Base-by-base conservation (phyloP, 2,113 vertebrate species). In the Lepisosteus oculatus region DNA sequence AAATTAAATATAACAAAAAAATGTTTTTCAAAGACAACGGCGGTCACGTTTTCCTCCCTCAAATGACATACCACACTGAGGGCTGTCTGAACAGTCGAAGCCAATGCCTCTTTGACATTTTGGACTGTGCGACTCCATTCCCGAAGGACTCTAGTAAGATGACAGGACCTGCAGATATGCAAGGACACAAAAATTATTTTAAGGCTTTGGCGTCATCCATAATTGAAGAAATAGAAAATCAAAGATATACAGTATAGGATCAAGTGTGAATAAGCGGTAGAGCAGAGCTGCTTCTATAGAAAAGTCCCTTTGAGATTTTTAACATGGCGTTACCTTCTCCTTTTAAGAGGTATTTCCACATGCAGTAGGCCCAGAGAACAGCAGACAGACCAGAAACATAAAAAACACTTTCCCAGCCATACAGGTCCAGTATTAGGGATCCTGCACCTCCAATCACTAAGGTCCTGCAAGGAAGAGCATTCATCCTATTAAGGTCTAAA, bases 401-500 rank as follows among this genome's bases (percentile, higher is more conserved):
- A 86, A 99, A 98, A 71, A 99, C 94, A 0, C 93, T 95, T 73
- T 96, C 93, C 97, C 97, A 99, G 77, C 95, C 93, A 0, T 91
- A 96, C 79, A 92, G 80, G 4, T 99, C 96, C 81, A 98, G 84
- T 81, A 99, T 94, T 65, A 98, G 86, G 13, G 96, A 99, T 43
- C 97, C 96, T 2, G 89, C 85, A 0, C 90, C 95, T 0, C 97
- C 97, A 0, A 95, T 95, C 86, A 99, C 83, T 82, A 99, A 82
- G 0, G 94, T 98, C 77, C 96, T 98, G 79, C 9, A 76, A 69
- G 71, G 61, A 69, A 63, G 65, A 17, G 76, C 68, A 75, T 51
- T 51, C 9, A 51, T 51, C 5, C 9, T 9, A 51, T 51, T 29
- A 9, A 51, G 47, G 29, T 29, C 29, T 51, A 51, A 5, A 6